Evolutionary conservation across 2,888 invertebrate genomes (phyloP).

Genomic region (Chloromyia formosa): DNA sequence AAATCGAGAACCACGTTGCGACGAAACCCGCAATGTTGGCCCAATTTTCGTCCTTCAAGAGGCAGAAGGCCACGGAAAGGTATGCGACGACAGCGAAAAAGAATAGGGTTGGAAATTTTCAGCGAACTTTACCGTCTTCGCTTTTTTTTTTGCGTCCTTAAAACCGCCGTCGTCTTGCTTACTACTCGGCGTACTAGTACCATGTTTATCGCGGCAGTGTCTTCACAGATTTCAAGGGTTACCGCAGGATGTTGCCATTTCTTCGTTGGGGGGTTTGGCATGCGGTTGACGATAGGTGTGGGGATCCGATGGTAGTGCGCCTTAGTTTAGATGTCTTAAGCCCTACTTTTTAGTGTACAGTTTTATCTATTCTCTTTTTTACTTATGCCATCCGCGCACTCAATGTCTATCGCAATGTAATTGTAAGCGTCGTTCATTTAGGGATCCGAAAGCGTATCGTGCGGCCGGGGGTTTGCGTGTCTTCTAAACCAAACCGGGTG

Average conservation of each 20-base stretch:
- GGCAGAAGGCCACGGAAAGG: background rate
- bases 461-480: background rate
- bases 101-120: conserved; percentile 32
- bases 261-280: background rate
- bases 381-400: conserved; percentile 4
- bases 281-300: too few species aligned
- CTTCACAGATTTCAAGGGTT: conserved; percentile 36
- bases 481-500: background rate
- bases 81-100: background rate
- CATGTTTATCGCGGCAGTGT: conserved; percentile 25
- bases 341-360: conserved; percentile 42
- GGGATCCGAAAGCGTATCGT: too few species aligned
- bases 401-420: conserved; percentile 19
- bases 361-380: conserved; percentile 43
- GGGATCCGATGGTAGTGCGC: background rate
- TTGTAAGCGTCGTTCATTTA: conserved; percentile 17
- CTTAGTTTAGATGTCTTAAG: conserved; percentile 32
- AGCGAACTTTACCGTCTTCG: conserved; percentile 10
- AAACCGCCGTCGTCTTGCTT: background rate
- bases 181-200: conserved; percentile 18
- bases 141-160: conserved; percentile 16
- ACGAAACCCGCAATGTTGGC: background rate
- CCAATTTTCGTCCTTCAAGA: conserved; percentile 10
- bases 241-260: conserved; percentile 27
- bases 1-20: background rate